Base-by-base conservation (phyloP, 2,888 invertebrate species). In the Pammene fasciana region DNA sequence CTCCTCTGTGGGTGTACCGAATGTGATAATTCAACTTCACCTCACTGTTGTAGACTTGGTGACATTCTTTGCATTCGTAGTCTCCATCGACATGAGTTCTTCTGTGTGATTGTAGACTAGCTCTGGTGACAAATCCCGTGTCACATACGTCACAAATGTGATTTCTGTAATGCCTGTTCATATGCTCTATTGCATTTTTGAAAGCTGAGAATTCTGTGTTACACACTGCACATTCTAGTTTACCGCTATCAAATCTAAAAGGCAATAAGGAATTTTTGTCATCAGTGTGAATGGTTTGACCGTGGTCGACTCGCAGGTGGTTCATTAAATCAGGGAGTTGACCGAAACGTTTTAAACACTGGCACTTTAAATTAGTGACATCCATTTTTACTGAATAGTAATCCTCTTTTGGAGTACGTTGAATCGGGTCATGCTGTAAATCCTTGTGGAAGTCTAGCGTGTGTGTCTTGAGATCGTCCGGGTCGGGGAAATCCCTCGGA, bases 1-100 rank as follows among this genome's bases (percentile, higher is more conserved):
- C 68, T 0, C 82, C 80, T n/a, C 79, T 67, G 64, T 82, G 81
- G 38, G 81, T 77, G 74, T 38, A 79, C 78, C 41, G 78, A 77
- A 70, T 84, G 84, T 46, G 79, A 71, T 7, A 73, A 68, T 41
- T 75, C 68, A 54, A 79, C 79, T 36, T 75, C 75, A 34, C 79
- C 86, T 34, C 85, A 81, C 2, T 50, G 16, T 79, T 81, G 72
- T 89, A 92, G 0, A 82, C 82, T 75, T 90, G 90, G 1, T 82
- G 81, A 72, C 92, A 92, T 46, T 87, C 80, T 14, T 84, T 83
- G 73, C 92, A 92, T 75, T 87, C 86, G 71, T 84, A 87, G 77
- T 85, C 72, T 72, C 88, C 81, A 8, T 65, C 60, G 0, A 67
- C 72, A 50, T 83, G 83, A 10, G 76, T 73, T 9, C 75, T 65